Base-by-base conservation (phyloP, 1,140 invertebrate species). In the Neelides sp. region DNA sequence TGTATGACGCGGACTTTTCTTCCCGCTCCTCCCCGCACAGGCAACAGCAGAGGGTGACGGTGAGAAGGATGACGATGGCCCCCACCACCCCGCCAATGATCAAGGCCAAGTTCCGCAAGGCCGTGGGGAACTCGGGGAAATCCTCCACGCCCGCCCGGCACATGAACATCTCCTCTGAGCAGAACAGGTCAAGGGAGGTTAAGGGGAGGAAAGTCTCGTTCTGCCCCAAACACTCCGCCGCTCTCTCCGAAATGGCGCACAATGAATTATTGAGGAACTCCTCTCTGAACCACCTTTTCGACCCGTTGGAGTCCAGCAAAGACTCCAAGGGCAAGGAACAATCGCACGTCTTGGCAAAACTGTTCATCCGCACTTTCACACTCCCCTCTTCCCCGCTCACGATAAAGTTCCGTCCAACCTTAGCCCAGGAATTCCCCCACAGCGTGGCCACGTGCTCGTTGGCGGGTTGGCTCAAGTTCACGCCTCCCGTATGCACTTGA, bases 11-110 rank as follows among this genome's bases (percentile, higher is more conserved):
- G 17, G 28, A 30, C 45, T 48, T 48, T 48, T 34, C 17, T 2
- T 48, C 4, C 17, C 45, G 27, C 22, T 17, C 22, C 20, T 37
- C 12, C 59, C n/a, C 49, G 13, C 50, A 34, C 2, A 61, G 20
- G 36, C 48, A 61, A 10, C 57, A 50, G 26, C 52, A 57, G 35
- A 61, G 37, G 19, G 56, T 57, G 4, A 54, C 34, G 0, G 57
- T 23, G 10, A 61, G 47, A 4, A 48, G 52, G 2, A 51, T 26
- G 0, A 61, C 52, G 19, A 61, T 61, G n/a, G 53, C 50, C 2
- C 48, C 23, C 1, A 37, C 53, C n/a, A 61, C 17, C 2, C 50
- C 44, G n/a, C 49, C 55, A 30, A 61, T 57, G 17, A 61, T 51
- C 23, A 57, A 55, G 22, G 54, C 55, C 12, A 61, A 28, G 27